phyloP scores from a whole-genome alignment of 1,140 invertebrate species.

The Drosophila takahashii region DNA sequence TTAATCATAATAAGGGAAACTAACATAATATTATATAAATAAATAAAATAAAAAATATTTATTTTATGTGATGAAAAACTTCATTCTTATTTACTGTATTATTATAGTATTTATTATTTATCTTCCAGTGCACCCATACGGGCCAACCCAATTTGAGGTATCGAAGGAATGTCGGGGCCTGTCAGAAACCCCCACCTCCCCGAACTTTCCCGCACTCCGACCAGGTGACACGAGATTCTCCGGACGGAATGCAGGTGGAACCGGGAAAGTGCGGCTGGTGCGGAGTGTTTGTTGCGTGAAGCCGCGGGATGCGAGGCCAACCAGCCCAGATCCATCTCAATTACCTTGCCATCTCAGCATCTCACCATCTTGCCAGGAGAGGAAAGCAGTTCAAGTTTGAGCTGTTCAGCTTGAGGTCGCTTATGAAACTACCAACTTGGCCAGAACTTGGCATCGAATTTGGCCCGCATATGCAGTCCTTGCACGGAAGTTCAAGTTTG shows the following conservation, averaged over 20 bases:
- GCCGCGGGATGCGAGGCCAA: conserved; percentile 32
- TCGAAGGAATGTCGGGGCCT: conserved; percentile 37
- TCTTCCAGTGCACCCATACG: conserved; percentile 19
- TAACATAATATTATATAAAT: no score
- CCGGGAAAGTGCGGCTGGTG: conserved; percentile 14
- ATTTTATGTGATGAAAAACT: no score
- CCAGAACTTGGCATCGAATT: conserved; percentile 37
- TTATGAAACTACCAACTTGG: conserved; percentile 38
- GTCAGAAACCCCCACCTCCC: conserved; percentile 10
- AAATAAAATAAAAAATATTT: no score
- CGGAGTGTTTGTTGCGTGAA: conserved; percentile 33
- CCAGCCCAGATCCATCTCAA: conserved; percentile 42
- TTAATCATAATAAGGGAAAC: no score
- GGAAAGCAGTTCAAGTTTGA: conserved; percentile 39
- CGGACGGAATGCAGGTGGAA: conserved; percentile 15
- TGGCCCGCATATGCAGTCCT: conserved; percentile 12
- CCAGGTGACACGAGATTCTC: conserved; percentile 27
- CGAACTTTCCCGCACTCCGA: not conserved
- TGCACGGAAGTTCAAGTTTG: conserved; percentile 37
- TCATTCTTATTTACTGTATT: no score
- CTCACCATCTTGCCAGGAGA: not conserved
- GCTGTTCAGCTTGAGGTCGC: conserved; percentile 35
- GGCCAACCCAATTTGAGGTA: conserved; percentile 28
- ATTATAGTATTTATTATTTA: not conserved
- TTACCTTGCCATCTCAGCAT: conserved; percentile 17